Percentiles rank a stretch among this genome's conserved stretches.
Conservation (phyloP, 2,797 vertebrate species). For the Malurus splendens region DNA sequence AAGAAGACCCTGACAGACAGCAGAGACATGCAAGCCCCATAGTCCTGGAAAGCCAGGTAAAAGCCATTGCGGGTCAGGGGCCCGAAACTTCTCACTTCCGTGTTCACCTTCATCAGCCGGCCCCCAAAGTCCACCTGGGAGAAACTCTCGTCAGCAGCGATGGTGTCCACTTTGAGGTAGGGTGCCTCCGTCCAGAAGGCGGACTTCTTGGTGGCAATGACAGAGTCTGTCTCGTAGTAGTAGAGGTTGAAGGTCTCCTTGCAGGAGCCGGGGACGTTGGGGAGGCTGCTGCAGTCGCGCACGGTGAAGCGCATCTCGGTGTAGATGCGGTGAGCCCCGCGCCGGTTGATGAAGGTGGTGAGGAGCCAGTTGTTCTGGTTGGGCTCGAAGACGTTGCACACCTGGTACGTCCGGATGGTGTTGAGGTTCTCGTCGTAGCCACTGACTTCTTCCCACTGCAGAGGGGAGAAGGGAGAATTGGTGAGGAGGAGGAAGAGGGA, state of each 20-base stretch:
- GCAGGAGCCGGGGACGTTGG: constrained; percentile 94
- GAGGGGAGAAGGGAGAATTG: neutral
- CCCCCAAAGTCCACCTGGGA: constrained; percentile 97
- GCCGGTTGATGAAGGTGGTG: constrained; percentile 92
- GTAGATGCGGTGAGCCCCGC: constrained; percentile 91
- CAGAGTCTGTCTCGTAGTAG: constrained; percentile 93
- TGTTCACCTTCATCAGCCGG: constrained; percentile 97
- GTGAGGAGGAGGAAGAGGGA: neutral
- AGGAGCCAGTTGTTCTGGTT: constrained; percentile 99
- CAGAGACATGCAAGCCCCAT: constrained; percentile 96
- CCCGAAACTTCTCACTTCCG: constrained; percentile 94
- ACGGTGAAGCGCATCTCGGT: constrained; percentile 97
- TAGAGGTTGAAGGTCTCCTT: constrained; percentile 98
- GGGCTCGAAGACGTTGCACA: constrained; percentile 96
- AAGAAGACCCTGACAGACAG: constrained; percentile 96
- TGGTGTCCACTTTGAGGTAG: constrained; percentile 98
- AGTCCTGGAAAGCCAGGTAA: constrained; percentile 97
- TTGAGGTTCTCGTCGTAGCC: constrained; percentile 98
- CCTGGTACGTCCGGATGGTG: constrained; percentile 97
- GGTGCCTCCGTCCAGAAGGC: constrained; percentile 97
- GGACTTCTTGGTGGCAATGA: constrained; percentile 92
- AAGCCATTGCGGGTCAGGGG: constrained; percentile 93
- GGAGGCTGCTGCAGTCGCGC: constrained; percentile 97
- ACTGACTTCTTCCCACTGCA: constrained; percentile 97
- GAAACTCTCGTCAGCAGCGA: constrained; percentile 96